Evolutionary conservation across 2,797 vertebrate genomes (phyloP).

Genomic region (Centroberyx gerrardi): DNA sequence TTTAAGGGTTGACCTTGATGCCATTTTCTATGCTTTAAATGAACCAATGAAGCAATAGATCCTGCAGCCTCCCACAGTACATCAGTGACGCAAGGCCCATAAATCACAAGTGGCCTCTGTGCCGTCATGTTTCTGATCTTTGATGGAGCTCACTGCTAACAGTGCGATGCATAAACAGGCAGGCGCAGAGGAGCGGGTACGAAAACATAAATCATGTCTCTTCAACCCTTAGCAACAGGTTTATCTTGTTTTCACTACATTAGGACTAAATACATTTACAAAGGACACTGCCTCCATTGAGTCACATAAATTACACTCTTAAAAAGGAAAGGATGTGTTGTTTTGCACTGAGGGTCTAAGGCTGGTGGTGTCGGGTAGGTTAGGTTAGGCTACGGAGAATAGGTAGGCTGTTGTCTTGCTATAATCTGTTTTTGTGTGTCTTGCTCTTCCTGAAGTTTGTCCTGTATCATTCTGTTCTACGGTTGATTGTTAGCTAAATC

Average conservation of each 20-base stretch:
- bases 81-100: not conserved
- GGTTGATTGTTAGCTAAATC: too few species aligned
- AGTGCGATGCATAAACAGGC: not conserved
- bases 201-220: not conserved
- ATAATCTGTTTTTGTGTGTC: too few species aligned
- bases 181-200: not conserved
- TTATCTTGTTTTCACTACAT: not conserved
- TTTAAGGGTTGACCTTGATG: not conserved
- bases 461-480: too few species aligned
- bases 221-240: not conserved
- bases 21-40: not conserved
- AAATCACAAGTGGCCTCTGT: not conserved
- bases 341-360: too few species aligned
- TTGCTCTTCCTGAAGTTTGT: too few species aligned
- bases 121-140: constrained; percentile 1
- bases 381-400: too few species aligned
- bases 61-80: not conserved
- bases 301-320: not conserved
- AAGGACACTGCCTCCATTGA: not conserved
- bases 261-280: not conserved
- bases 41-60: constrained; percentile 17
- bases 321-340: too few species aligned
- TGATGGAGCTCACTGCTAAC: not conserved
- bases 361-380: too few species aligned
- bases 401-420: too few species aligned